Conservation (phyloP, 2,797 vertebrate genomes). For the Knipowitschia caucasica region DNA sequence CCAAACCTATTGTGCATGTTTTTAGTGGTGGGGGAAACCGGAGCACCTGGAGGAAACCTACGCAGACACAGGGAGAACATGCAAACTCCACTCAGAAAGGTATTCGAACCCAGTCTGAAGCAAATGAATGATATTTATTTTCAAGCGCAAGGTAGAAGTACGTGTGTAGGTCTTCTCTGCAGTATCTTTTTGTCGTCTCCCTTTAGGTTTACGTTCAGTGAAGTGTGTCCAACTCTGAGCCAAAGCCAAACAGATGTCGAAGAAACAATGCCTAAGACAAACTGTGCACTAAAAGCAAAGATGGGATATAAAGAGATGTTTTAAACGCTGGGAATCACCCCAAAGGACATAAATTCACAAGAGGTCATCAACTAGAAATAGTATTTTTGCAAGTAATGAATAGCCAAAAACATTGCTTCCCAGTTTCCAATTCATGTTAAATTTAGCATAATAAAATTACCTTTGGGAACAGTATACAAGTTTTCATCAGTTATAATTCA, state of each 20-base stretch:
- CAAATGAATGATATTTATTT: too few relatives aligned
- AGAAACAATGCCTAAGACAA: not conserved
- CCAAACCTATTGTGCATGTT: too few relatives aligned
- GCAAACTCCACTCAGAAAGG: too few relatives aligned
- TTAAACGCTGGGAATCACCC: not conserved
- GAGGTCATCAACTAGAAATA: not conserved
- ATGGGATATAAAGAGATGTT: not conserved
- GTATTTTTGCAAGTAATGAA: not conserved
- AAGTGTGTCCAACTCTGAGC: constrained; percentile 10
- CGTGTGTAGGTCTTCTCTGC: too few relatives aligned
- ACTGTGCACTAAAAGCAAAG: not conserved
- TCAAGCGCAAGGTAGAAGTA: too few relatives aligned
- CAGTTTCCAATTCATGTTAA: constrained; percentile 6
- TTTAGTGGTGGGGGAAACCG: too few relatives aligned
- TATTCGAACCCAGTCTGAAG: too few relatives aligned
- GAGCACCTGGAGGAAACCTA: too few relatives aligned
- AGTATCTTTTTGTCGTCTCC: constrained; percentile 12
- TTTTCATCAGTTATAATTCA: not conserved
- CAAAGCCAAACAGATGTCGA: constrained; percentile 14
- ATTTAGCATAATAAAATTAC: constrained; percentile 3
- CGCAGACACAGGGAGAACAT: too few relatives aligned
- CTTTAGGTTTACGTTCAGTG: constrained; percentile 9
- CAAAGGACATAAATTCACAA: constrained; percentile 2
- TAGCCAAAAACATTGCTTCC: not conserved
- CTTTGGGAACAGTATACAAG: not conserved